A percentile compares a stretch with the other conserved stretches of the same genome.
Conservation (phyloP, 2,888 invertebrate species). For the Cephus runcator region DNA sequence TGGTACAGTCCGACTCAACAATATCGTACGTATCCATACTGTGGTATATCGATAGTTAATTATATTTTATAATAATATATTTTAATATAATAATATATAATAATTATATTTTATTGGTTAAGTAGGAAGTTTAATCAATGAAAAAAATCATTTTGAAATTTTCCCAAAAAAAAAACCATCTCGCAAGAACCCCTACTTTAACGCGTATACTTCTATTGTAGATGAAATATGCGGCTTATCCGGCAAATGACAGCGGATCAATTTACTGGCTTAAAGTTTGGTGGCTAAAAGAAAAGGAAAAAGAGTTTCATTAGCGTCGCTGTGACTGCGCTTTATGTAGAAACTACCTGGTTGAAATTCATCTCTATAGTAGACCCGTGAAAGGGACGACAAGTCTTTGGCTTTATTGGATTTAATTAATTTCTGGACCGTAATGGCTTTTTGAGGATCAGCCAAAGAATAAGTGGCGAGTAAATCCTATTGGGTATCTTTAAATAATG, state of each 20-base stretch:
- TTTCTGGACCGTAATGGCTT: background rate
- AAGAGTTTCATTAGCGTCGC: background rate
- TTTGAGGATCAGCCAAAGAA: background rate
- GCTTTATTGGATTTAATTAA: constrained; percentile 9
- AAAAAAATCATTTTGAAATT: too few relatives aligned
- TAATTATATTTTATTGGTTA: background rate
- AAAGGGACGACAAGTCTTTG: background rate
- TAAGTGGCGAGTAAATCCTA: background rate
- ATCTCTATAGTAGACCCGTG: background rate
- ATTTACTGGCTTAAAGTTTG: background rate
- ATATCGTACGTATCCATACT: too few relatives aligned
- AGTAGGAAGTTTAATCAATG: too few relatives aligned
- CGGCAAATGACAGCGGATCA: background rate
- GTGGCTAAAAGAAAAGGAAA: background rate
- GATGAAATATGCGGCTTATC: background rate
- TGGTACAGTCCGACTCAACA: too few relatives aligned
- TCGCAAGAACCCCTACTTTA: too few relatives aligned
- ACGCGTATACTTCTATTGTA: background rate
- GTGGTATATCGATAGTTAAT: too few relatives aligned
- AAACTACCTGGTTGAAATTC: background rate
- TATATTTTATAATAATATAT: background rate
- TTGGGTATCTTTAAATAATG: background rate
- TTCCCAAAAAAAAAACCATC: too few relatives aligned
- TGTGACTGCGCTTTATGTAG: background rate
- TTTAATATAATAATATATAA: too few relatives aligned